These are phyloP conservation scores for Chrosomus eos DNA, from an alignment of 2,797 vertebrate genomes.

Conservation along the genomic window DNA sequence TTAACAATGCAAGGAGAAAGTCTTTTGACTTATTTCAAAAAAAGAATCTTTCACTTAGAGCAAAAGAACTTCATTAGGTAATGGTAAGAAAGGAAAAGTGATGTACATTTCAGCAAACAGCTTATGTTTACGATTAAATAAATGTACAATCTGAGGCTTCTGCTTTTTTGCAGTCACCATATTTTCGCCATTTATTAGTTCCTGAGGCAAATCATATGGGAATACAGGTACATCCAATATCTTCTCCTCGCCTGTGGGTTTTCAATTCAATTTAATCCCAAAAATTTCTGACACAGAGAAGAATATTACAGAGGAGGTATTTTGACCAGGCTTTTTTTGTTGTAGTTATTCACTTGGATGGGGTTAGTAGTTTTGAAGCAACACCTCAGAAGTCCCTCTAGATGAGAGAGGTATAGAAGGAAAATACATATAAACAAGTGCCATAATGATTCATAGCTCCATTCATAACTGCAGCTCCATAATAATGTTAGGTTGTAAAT, in stretches of 20 bases:
- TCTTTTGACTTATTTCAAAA: not conserved
- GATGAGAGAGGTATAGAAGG: not conserved
- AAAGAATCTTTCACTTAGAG: not conserved
- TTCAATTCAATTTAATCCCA: constrained; percentile 86
- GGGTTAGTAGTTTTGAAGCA: constrained; percentile 55
- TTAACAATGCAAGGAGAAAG: not conserved
- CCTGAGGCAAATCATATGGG: constrained; percentile 71
- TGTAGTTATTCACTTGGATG: constrained; percentile 77
- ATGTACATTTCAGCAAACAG: not conserved
- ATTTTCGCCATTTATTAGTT: constrained; percentile 78
- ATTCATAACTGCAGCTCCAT: not conserved
- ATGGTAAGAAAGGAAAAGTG: not conserved
- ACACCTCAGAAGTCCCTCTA: not conserved
- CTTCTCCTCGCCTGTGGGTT: constrained; percentile 79
- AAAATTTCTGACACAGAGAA: constrained; percentile 74
- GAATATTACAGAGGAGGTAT: constrained; percentile 55
- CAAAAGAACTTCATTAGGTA: not conserved
- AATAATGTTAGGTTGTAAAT: not conserved
- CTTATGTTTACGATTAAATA: constrained; percentile 3
- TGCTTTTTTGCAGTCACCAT: constrained; percentile 68
- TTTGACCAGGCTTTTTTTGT: not conserved
- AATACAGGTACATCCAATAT: constrained; percentile 80
- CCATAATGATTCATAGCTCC: not conserved
- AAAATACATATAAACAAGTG: not conserved
- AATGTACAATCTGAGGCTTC: constrained; percentile 3